Evolutionary conservation across 2,113 vertebrate genomes (phyloP).

Genomic region (Takifugu bimaculatus): DNA sequence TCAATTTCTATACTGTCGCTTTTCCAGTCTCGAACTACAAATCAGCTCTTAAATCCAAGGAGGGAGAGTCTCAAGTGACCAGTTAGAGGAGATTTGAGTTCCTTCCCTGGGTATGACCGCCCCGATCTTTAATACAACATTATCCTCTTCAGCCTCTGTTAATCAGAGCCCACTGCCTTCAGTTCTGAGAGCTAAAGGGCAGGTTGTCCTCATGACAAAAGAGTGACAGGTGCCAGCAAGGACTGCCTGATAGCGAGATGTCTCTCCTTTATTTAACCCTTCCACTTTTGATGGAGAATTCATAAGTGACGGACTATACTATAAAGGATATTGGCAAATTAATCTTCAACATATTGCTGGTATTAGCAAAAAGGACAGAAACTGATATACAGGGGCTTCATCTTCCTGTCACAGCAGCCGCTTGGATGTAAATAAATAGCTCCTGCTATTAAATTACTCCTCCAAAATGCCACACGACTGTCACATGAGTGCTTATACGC

Average conservation of each 20-base stretch:
- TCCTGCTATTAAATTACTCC: conserved; percentile 41
- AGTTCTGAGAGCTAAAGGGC: conserved; percentile 62
- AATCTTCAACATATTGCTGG: conserved; percentile 12
- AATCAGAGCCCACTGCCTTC: conserved; percentile 34
- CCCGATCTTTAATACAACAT: conserved; percentile 36
- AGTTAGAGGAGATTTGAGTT: conserved; percentile 24
- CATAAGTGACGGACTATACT: conserved; percentile 9
- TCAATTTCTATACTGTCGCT: conserved; percentile 8
- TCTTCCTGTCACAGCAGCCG: conserved; percentile 34
- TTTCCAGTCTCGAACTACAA: conserved; percentile 26
- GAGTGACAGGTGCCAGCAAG: conserved; percentile 80
- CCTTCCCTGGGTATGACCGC: conserved; percentile 20
- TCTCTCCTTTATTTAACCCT: conserved; percentile 12
- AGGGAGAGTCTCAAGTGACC: conserved; percentile 30
- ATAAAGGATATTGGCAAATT: background rate
- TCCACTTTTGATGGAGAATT: conserved; percentile 3
- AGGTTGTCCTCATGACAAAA: conserved; percentile 72
- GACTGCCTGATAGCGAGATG: conserved; percentile 16
- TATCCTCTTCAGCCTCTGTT: conserved; percentile 33
- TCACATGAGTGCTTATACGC: conserved; percentile 21
- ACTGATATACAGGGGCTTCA: background rate
- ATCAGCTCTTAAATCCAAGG: conserved; percentile 15
- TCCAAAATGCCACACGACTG: conserved; percentile 45
- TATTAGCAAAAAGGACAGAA: conserved; percentile 22
- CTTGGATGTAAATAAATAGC: conserved; percentile 52